Conservation (phyloP, 1,140 invertebrate species). For the Myzus persicae region DNA sequence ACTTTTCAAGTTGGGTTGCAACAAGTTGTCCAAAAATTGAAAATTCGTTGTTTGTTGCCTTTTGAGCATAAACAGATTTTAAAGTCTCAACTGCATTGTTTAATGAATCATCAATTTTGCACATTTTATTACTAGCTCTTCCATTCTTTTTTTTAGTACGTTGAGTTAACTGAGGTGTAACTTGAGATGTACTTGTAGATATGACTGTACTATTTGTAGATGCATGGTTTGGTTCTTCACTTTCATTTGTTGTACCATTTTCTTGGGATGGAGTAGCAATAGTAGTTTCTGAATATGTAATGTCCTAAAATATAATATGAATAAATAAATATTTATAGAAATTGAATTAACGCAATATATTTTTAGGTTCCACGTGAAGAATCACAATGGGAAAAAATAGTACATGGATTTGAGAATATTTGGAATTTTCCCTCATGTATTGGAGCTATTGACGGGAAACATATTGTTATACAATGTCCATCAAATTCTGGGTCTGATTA, state of each 20-base stretch:
- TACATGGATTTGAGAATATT: no score
- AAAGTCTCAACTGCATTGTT: background rate
- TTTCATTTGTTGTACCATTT: background rate
- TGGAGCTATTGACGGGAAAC: no score
- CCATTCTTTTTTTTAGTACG: background rate
- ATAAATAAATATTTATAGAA: slow-evolving; percentile 15
- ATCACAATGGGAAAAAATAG: background rate
- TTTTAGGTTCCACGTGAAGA: background rate
- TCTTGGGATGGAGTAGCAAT: slow-evolving; percentile 18
- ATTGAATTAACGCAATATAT: background rate
- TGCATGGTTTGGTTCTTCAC: background rate
- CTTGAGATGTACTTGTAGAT: background rate
- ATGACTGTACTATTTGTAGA: background rate
- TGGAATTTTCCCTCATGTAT: no score
- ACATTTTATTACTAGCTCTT: background rate
- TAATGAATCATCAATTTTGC: background rate
- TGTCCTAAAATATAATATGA: background rate
- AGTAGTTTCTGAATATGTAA: background rate
- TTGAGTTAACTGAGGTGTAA: slow-evolving; percentile 6
- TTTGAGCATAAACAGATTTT: background rate
- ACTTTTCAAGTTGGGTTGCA: background rate
- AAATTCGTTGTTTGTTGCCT: background rate
- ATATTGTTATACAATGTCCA: no score
- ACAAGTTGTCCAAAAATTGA: background rate
- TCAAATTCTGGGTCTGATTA: no score